Percentiles rank a stretch among this genome's conserved stretches.
Conservation (phyloP, 2,797 vertebrate genomes). For the Hemibagrus guttatus region DNA sequence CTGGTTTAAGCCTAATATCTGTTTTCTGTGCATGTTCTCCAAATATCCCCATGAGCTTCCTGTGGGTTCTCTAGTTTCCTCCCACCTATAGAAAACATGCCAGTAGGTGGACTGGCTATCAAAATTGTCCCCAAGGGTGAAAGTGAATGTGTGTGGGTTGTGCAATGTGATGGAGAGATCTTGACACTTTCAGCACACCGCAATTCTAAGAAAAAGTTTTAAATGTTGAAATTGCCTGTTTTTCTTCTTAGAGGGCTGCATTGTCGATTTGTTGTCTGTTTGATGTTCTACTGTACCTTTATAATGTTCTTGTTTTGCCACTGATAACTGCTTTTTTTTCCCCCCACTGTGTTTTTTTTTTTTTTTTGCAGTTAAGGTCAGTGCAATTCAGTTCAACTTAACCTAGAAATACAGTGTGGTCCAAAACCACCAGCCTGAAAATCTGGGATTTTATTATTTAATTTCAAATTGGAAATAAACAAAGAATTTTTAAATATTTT, state of each 20-base stretch:
- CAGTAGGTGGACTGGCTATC: background rate
- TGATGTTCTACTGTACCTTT: background rate
- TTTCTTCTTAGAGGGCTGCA: too few relatives aligned
- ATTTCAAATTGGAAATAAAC: background rate
- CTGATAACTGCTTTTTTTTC: background rate
- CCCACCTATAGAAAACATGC: too few relatives aligned
- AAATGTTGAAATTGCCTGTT: background rate
- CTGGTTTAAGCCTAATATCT: too few relatives aligned
- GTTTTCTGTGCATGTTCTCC: too few relatives aligned
- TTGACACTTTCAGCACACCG: background rate
- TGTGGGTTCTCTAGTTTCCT: too few relatives aligned
- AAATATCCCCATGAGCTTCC: too few relatives aligned
- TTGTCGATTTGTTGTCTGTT: background rate
- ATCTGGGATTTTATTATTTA: background rate
- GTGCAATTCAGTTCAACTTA: background rate
- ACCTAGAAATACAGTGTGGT: too few relatives aligned
- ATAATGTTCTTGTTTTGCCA: background rate
- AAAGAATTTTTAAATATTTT: background rate
- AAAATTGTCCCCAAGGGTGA: background rate
- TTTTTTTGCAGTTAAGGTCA: background rate
- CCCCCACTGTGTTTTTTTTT: background rate
- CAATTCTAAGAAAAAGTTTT: background rate
- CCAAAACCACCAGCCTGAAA: background rate
- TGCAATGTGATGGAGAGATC: background rate
- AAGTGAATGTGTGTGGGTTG: background rate